Evolutionary conservation across 2,113 vertebrate species (phyloP).

Genomic region (Perognathus longimembris): DNA sequence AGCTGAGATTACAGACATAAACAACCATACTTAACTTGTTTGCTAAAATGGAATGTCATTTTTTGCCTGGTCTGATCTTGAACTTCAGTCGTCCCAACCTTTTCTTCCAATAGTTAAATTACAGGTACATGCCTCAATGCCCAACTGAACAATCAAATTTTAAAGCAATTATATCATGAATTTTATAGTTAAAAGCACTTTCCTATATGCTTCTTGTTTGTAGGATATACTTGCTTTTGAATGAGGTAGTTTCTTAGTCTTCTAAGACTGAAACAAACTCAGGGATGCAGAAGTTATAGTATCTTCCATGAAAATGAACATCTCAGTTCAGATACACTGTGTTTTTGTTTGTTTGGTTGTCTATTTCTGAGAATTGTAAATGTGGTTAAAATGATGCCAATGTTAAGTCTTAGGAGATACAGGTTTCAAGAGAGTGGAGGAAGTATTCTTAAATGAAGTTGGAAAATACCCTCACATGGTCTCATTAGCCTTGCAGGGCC

Average conservation of each 20-base stretch:
- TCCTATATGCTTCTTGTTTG: background rate
- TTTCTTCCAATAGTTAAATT: too few species aligned
- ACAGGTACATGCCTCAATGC: too few species aligned
- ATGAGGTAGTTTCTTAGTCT: background rate
- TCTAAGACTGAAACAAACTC: background rate
- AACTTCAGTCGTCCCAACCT: too few species aligned
- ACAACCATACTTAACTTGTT: too few species aligned
- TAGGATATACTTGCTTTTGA: background rate
- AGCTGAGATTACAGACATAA: too few species aligned
- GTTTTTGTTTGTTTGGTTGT: constrained; percentile 1
- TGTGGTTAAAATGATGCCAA: background rate
- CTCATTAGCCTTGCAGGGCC: constrained; percentile 49
- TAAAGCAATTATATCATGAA: background rate
- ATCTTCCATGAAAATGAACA: background rate
- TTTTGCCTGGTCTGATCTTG: too few species aligned
- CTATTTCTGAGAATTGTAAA: constrained; percentile 12
- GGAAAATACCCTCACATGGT: constrained; percentile 7
- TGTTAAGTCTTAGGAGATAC: background rate
- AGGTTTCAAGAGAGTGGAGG: background rate
- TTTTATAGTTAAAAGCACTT: background rate
- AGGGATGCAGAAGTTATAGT: background rate
- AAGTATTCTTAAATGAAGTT: constrained; percentile 61
- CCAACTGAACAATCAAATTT: background rate
- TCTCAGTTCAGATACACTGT: background rate
- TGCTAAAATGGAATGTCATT: too few species aligned